These are phyloP conservation scores for Palythoa heliodiscus DNA, from an alignment of 92 coral and sea anemone genomes.

Conservation along the genomic window DNA sequence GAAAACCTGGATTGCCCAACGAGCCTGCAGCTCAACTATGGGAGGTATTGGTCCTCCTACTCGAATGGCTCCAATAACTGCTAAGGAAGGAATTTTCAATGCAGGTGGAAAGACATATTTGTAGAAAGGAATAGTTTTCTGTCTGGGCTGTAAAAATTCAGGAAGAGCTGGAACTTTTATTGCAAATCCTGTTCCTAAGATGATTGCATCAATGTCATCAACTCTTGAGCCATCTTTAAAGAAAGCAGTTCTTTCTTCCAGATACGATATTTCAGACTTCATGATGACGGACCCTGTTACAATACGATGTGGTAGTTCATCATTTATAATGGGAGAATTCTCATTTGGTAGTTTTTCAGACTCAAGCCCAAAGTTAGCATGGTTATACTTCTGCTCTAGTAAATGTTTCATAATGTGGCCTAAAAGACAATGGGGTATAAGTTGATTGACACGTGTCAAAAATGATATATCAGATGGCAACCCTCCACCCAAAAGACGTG, in stretches of 20 bases:
- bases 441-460: conserved; percentile 30
- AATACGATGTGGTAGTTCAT: conserved; percentile 85
- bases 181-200: conserved; percentile 82
- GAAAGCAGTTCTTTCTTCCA: conserved; percentile 56
- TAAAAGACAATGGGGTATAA: conserved; percentile 49
- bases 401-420: conserved; percentile 15
- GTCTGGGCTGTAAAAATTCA: conserved; percentile 45
- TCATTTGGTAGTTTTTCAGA: conserved; percentile 26
- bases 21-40: conserved; percentile 72
- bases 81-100: conserved; percentile 58
- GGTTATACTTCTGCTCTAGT: conserved; percentile 43
- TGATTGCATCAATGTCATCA: conserved; percentile 76
- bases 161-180: conserved; percentile 68
- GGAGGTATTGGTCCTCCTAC: conserved; percentile 67
- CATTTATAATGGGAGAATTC: conserved; percentile 59
- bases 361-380: conserved; percentile 76
- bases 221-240: conserved; percentile 74
- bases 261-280: conserved; percentile 59
- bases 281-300: conserved; percentile 75
- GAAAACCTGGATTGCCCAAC: conserved; percentile 86
- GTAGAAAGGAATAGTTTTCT: conserved; percentile 62
- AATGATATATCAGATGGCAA: conserved; percentile 58
- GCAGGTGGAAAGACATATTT: conserved; percentile 75
- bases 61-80: conserved; percentile 79
- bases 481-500: conserved; percentile 73